Evolutionary conservation across 1,140 invertebrate species (phyloP), one percentile per base, ranked within the genome.

Genomic region (Monomorium pharaonis): DNA sequence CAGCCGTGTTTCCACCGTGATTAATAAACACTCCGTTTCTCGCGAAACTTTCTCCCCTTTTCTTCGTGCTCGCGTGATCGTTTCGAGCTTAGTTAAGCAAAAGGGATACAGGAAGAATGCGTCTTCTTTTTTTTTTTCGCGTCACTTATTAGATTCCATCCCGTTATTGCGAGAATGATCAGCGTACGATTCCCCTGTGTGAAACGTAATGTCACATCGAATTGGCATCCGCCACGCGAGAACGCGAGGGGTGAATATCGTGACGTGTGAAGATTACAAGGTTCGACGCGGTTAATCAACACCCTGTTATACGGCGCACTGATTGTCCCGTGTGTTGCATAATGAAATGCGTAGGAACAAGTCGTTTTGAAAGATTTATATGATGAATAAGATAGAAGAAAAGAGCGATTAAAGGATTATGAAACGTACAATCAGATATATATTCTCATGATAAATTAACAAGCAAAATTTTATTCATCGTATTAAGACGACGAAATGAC

Each of bases 21-120:
- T 89, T 88, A 89, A 86, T 88, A 89, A 88, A 88, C 76, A 69
- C 51, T 51, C 44, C 49, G 47, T 84, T 80, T 63, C 67, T 56
- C 54, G 51, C 37, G 60, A 49, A 58, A 54, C 51, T 76, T 44
- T 70, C 27, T 47, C 56, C 16, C 51, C 21, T 51, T 58, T 63
- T 54, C 49, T 37, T 42, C 18, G 42, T 51, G 62, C 7, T 78
- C n/a, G 78, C 78, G 78, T 83, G 78, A 14, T 58, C 24, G 51
- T 14, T 21, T 44, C 42, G 37, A 47, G 14, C 37, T 21, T 60
- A 83, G 49, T 54, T 69, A 67, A 7, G 37, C 37, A 4, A 30
- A 37, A 72, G 18, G 37, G n/a, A 83, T 74, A 83, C 27, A 58
- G 51, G 14, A 58, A 33, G 51, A 58, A 58, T 74, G 58, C 18